Evolutionary conservation across 1,140 invertebrate genomes (phyloP).

Genomic region (Stenopsyche tienmushanensis): DNA sequence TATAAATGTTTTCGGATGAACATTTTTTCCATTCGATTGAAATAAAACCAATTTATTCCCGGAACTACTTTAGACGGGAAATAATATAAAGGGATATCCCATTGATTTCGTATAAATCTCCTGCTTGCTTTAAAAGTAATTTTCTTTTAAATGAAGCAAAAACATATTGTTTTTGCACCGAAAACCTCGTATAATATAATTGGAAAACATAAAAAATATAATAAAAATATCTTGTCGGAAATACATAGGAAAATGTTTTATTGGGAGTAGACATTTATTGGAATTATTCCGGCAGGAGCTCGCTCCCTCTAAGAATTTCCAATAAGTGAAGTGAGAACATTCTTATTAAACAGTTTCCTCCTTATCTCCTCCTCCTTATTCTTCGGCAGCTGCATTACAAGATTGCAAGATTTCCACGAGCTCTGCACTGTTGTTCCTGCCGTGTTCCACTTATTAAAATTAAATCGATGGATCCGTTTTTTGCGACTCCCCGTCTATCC

Average conservation of each 20-base stretch:
- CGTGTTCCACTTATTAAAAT: constrained; percentile 14
- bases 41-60: too few species aligned
- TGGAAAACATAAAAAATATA: too few species aligned
- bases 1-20: too few species aligned
- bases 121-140: too few species aligned
- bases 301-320: constrained; percentile 12
- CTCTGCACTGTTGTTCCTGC: constrained; percentile 2
- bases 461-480: neutral
- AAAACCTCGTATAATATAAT: too few species aligned
- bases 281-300: neutral
- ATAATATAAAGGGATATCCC: too few species aligned
- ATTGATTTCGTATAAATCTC: too few species aligned
- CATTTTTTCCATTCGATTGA: too few species aligned
- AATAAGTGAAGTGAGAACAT: constrained; percentile 11
- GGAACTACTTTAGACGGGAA: too few species aligned
- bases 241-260: neutral
- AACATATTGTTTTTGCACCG: too few species aligned
- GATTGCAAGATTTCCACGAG: neutral
- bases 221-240: neutral
- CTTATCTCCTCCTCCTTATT: neutral
- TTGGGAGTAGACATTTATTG: constrained; percentile 30
- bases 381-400: neutral
- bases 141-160: too few species aligned
- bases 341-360: constrained; percentile 13
- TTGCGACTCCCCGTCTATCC: neutral